Evolutionary conservation across 2,797 vertebrate species (phyloP).

Genomic region (Aphelocoma californica): DNA sequence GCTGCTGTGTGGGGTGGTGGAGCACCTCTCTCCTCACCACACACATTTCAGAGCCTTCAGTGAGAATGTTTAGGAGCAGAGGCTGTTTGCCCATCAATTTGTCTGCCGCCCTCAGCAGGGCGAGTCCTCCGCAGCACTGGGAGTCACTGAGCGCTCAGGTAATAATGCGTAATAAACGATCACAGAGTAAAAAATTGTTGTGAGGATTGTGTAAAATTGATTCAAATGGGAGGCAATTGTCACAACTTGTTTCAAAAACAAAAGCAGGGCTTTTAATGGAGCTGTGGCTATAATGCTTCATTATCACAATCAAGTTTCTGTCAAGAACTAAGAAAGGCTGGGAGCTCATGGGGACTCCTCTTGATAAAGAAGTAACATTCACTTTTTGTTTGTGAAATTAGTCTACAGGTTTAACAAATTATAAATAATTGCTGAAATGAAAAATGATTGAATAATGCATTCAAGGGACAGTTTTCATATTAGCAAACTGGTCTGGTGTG

Average conservation of each 20-base stretch:
- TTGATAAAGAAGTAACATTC: slow-evolving; percentile 19
- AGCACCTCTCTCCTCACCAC: neutral
- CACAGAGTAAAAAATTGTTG: neutral
- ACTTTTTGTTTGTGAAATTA: slow-evolving; percentile 44
- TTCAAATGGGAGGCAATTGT: slow-evolving; percentile 26
- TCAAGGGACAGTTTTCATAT: slow-evolving; percentile 47
- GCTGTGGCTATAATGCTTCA: neutral
- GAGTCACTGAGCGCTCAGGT: neutral
- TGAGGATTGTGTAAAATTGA: neutral
- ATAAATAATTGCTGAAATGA: slow-evolving; percentile 53
- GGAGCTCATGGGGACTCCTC: neutral
- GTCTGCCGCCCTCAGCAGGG: neutral
- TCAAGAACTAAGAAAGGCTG: neutral
- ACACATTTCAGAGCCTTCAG: accelerated
- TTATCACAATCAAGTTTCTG: slow-evolving; percentile 34
- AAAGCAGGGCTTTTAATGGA: neutral
- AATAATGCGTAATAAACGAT: neutral
- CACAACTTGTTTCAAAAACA: slow-evolving; percentile 3
- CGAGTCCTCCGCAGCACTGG: neutral
- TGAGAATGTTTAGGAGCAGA: accelerated
- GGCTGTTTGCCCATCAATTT: neutral
- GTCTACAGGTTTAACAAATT: slow-evolving; percentile 33
- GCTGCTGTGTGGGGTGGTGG: accelerated
- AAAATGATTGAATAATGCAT: slow-evolving; percentile 47
- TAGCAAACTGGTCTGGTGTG: slow-evolving; percentile 29